phyloP scores from a whole-genome alignment of 2,888 invertebrate species.

The Norana najaformis region DNA sequence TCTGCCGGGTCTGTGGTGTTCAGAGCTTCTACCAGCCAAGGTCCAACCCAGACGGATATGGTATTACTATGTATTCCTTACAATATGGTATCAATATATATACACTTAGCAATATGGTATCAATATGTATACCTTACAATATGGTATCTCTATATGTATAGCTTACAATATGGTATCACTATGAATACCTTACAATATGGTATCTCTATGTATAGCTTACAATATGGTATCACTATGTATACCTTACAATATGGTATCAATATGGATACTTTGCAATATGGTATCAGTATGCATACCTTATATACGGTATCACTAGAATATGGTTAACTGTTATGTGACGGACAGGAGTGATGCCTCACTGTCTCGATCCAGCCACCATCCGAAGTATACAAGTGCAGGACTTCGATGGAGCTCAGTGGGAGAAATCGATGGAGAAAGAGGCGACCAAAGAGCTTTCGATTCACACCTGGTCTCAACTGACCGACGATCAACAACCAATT shows the following conservation, averaged over 20 bases:
- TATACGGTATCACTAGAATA: too few species aligned
- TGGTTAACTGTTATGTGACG: not conserved
- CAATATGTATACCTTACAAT: not conserved
- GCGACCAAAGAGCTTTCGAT: conserved; percentile 24
- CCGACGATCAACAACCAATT: not conserved
- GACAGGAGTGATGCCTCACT: conserved; percentile 61
- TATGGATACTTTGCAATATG: too few species aligned
- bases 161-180: too few species aligned
- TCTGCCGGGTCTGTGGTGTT: conserved; percentile 66
- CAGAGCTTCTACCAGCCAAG: conserved; percentile 67
- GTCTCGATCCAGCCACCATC: conserved; percentile 60
- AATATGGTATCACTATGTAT: not conserved
- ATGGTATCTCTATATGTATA: not conserved
- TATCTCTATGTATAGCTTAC: too few species aligned
- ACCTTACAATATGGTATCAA: not conserved
- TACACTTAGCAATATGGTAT: not conserved
- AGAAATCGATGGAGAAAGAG: conserved; percentile 41
- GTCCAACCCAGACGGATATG: conserved; percentile 65
- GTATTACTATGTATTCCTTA: conserved; percentile 54
- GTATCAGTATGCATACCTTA: not conserved
- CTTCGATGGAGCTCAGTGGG: conserved; percentile 63
- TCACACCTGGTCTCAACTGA: not conserved
- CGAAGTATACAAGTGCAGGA: conserved; percentile 49
- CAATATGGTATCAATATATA: conserved; percentile 26
- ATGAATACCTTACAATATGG: not conserved